Evolutionary conservation across 2,797 vertebrate genomes (phyloP).

Genomic region (Sphenodon punctatus): DNA sequence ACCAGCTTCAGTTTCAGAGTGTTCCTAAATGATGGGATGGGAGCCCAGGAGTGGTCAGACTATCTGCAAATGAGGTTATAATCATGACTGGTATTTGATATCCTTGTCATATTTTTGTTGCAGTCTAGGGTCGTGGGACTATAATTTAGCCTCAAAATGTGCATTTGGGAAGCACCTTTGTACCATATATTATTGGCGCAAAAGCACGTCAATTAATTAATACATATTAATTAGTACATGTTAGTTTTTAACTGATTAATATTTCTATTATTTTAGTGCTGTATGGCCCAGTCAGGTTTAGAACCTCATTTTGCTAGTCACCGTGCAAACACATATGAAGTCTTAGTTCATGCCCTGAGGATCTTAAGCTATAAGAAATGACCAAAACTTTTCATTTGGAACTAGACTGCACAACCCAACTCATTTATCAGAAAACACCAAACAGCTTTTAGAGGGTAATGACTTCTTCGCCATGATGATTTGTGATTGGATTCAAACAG

Average conservation of each 20-base stretch:
- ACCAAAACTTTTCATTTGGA: background rate
- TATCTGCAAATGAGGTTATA: too few relatives aligned
- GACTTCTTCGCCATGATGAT: background rate
- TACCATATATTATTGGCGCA: too few relatives aligned
- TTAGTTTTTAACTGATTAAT: background rate
- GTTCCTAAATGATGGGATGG: too few relatives aligned
- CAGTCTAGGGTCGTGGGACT: too few relatives aligned
- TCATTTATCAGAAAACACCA: conserved; percentile 9
- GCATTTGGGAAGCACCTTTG: too few relatives aligned
- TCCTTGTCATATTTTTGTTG: too few relatives aligned
- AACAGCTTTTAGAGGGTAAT: conserved; percentile 13
- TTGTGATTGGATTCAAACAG: conserved; percentile 47
- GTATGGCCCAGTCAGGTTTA: conserved; percentile 1
- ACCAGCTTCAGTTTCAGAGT: too few relatives aligned
- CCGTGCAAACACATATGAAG: background rate
- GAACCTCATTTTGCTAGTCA: background rate
- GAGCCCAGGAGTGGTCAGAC: too few relatives aligned
- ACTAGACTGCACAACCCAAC: background rate
- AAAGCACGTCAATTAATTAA: too few relatives aligned
- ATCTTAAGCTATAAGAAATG: background rate
- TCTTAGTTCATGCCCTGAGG: background rate
- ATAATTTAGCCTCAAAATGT: too few relatives aligned
- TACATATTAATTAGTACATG: too few relatives aligned
- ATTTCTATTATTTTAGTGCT: background rate
- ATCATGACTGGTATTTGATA: too few relatives aligned